Evolutionary conservation across 2,113 vertebrate genomes (phyloP).

Genomic region (Lagopus leucura): DNA sequence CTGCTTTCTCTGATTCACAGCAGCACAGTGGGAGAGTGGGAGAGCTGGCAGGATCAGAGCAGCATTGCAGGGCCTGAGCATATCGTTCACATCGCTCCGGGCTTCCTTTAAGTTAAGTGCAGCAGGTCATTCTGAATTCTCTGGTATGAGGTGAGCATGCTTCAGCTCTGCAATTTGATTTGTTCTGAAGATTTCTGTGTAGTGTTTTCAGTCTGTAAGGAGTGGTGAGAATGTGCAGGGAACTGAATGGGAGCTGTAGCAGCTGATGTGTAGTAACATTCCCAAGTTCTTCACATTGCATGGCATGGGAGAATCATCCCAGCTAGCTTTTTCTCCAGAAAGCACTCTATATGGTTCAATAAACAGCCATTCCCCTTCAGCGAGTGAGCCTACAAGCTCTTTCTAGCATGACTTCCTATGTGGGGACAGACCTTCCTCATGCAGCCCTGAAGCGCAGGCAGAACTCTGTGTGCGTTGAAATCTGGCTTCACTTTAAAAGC

Average conservation of each 20-base stretch:
- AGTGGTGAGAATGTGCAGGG: background rate
- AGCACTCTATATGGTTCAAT: background rate
- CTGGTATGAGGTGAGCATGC: background rate
- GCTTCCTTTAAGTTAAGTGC: background rate
- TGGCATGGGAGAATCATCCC: background rate
- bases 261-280: background rate
- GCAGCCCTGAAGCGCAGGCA: fast-evolving
- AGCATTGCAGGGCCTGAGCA: background rate
- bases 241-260: background rate
- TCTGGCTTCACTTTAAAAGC: background rate
- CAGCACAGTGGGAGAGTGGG: background rate
- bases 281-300: background rate
- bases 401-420: background rate
- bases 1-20: background rate
- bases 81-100: background rate
- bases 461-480: fast-evolving
- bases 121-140: background rate
- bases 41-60: background rate
- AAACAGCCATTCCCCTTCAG: background rate
- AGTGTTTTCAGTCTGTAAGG: background rate
- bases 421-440: background rate
- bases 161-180: background rate
- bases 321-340: background rate
- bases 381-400: background rate
- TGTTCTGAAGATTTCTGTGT: background rate